These are phyloP conservation scores for Drosophila teissieri DNA, from an alignment of 1,140 invertebrate species.

Conservation along the genomic window DNA sequence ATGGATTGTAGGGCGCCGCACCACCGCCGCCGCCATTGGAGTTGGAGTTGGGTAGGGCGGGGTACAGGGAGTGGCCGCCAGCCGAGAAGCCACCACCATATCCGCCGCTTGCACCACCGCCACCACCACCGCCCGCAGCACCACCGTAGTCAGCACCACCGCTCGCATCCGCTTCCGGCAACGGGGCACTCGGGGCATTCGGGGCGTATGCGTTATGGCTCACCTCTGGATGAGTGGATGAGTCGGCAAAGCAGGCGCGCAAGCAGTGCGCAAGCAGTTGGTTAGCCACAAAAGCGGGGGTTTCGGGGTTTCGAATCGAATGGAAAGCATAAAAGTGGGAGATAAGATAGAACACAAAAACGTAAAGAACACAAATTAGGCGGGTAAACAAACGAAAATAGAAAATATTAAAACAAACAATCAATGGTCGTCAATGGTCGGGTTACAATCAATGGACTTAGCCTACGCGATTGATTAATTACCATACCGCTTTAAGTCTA, in stretches of 20 bases:
- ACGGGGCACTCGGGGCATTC: slow-evolving; percentile 72
- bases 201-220: slow-evolving; percentile 75
- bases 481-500: slow-evolving; percentile 54
- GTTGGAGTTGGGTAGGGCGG: slow-evolving; percentile 62
- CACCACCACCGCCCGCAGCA: slow-evolving; percentile 38
- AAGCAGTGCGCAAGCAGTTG: slow-evolving; percentile 35
- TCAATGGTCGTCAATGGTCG: no score
- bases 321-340: slow-evolving; percentile 6
- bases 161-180: slow-evolving; percentile 52
- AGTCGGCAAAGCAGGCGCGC: slow-evolving; percentile 20
- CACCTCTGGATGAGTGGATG: slow-evolving; percentile 31
- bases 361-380: slow-evolving; percentile 19
- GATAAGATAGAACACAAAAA: slow-evolving; percentile 20
- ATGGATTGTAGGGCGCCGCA: slow-evolving; percentile 57
- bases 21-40: slow-evolving; percentile 39
- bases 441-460: slow-evolving; percentile 18
- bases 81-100: slow-evolving; percentile 80
- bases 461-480: slow-evolving; percentile 18
- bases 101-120: slow-evolving; percentile 58
- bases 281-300: slow-evolving; percentile 38
- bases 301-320: slow-evolving; percentile 1
- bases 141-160: slow-evolving; percentile 43
- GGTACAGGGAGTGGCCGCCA: slow-evolving; percentile 82
- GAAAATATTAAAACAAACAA: not conserved
- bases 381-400: slow-evolving; percentile 1